A percentile compares a stretch with the other conserved stretches of the same genome.
Evolutionary conservation across 2,113 vertebrate genomes (phyloP).

Genomic region (Garra rufa): DNA sequence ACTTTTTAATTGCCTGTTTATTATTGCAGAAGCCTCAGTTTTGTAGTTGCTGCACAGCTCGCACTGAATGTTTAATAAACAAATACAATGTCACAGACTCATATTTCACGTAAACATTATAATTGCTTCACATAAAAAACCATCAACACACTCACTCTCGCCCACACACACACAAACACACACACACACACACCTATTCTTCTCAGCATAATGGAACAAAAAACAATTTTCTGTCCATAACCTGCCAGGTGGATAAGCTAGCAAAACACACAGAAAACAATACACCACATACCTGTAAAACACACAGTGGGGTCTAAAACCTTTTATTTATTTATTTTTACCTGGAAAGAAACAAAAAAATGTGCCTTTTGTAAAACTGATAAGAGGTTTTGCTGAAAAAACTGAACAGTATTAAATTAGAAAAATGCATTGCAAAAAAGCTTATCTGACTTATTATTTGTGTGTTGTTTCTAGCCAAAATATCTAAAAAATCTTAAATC

Average conservation of each 20-base stretch:
- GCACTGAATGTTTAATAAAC: constrained; percentile 56
- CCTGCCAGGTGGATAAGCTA: constrained; percentile 24
- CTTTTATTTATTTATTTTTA: not conserved
- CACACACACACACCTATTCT: constrained; percentile 1
- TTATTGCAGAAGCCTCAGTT: constrained; percentile 58
- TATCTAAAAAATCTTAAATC: too few species aligned
- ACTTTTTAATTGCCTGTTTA: constrained; percentile 63
- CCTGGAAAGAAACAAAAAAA: not conserved
- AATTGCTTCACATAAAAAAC: constrained; percentile 48
- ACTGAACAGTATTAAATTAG: too few species aligned
- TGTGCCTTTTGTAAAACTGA: too few species aligned
- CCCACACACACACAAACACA: constrained; percentile 11
- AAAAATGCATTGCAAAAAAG: too few species aligned
- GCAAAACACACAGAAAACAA: constrained; percentile 1
- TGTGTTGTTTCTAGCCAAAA: too few species aligned
- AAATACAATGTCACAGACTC: constrained; percentile 53
- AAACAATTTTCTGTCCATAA: constrained; percentile 17
- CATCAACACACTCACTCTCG: not conserved
- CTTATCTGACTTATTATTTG: too few species aligned
- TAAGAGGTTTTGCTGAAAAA: too few species aligned
- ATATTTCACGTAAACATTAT: constrained; percentile 57
- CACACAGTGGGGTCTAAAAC: not conserved
- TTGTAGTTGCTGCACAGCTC: constrained; percentile 47
- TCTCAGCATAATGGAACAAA: constrained; percentile 28
- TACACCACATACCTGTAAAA: not conserved